phyloP scores from a whole-genome alignment of 2,113 vertebrate genomes.

The Ptilonorhynchus violaceus region DNA sequence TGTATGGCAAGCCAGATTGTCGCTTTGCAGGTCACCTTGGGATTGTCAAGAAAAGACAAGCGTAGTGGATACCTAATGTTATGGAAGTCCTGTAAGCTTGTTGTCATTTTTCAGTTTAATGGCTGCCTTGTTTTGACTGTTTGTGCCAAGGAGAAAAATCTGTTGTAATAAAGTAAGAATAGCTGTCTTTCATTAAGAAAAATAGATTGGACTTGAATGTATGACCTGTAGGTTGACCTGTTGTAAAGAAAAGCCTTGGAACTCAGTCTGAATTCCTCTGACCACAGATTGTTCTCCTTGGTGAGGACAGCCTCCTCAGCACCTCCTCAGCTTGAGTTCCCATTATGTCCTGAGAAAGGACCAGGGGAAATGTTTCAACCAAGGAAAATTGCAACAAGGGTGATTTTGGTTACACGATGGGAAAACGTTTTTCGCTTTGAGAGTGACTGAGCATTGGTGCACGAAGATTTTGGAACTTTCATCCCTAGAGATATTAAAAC shows the following conservation, averaged over 20 bases:
- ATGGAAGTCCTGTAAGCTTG: background rate
- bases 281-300: background rate
- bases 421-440: background rate
- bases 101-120: background rate
- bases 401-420: background rate
- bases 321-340: background rate
- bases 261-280: background rate
- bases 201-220: background rate
- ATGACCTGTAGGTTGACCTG: background rate
- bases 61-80: background rate
- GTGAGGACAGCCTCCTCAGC: background rate
- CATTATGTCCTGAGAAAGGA: background rate
- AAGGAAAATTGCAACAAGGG: background rate
- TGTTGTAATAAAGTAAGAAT: background rate
- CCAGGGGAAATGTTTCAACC: background rate
- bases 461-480: background rate
- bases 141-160: background rate
- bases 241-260: background rate
- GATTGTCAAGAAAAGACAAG: background rate
- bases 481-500: background rate
- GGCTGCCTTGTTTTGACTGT: background rate
- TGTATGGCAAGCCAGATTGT: background rate
- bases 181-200: background rate
- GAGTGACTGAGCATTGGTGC: background rate
- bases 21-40: background rate